A percentile compares a stretch with the other conserved stretches of the same genome.
Conservation (phyloP, 2,888 invertebrate genomes). For the Drosophila cognata region DNA sequence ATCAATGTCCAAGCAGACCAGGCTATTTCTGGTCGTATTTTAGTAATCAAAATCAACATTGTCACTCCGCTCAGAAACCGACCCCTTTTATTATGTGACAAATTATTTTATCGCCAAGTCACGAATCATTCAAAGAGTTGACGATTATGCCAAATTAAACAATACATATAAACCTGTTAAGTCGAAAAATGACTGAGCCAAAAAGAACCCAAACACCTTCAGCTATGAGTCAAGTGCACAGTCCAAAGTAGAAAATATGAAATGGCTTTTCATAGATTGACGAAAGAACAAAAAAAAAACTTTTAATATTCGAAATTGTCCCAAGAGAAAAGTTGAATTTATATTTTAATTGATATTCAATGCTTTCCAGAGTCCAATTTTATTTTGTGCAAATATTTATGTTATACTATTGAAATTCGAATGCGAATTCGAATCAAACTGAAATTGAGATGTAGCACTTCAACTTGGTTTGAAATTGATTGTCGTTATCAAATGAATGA, state of each 20-base stretch:
- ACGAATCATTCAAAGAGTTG: background rate
- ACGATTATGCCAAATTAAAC: background rate
- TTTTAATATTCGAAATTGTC: slow-evolving; percentile 1
- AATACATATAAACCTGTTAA: background rate
- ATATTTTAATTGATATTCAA: background rate
- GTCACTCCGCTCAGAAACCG: background rate
- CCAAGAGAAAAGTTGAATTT: too few species aligned
- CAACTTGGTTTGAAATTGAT: slow-evolving; percentile 8
- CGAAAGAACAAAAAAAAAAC: background rate
- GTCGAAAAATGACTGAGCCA: background rate
- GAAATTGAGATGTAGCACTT: background rate
- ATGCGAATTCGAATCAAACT: background rate
- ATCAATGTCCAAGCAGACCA: background rate
- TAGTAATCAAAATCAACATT: background rate
- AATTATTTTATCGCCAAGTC: background rate
- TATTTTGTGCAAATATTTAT: slow-evolving; percentile 1
- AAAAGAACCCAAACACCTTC: background rate
- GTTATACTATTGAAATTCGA: background rate
- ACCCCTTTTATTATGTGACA: background rate
- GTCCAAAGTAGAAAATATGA: background rate
- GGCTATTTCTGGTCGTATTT: background rate
- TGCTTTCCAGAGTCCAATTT: background rate
- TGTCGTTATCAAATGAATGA: slow-evolving; percentile 10
- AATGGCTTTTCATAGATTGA: background rate
- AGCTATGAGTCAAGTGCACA: slow-evolving; percentile 15